A percentile compares a stretch with the other conserved stretches of the same genome.
Evolutionary conservation across 2,113 vertebrate species (phyloP).

Genomic region (Jaculus jaculus): DNA sequence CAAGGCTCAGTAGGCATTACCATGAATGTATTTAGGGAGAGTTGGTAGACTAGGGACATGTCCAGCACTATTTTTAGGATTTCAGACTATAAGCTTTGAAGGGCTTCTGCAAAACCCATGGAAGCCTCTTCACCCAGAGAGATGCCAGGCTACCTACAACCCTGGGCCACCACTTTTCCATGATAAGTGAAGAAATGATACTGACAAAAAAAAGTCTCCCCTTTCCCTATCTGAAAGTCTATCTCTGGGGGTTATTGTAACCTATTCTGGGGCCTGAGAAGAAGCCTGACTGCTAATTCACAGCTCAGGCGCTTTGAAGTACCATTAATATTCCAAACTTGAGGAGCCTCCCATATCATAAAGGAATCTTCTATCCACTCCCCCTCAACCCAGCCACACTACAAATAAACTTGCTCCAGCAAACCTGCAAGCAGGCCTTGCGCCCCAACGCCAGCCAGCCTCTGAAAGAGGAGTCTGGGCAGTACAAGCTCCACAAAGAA

Average conservation of each 20-base stretch:
- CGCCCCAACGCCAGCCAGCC: slow-evolving; percentile 79
- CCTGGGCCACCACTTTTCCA: slow-evolving; percentile 35
- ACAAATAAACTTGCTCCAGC: slow-evolving; percentile 88
- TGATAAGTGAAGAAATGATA: neutral
- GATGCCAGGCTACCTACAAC: slow-evolving; percentile 51
- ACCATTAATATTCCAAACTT: slow-evolving; percentile 83
- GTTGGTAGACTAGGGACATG: neutral
- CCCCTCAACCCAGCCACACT: slow-evolving; percentile 69
- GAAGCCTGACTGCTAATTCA: slow-evolving; percentile 75
- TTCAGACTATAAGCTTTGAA: neutral
- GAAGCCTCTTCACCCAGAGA: slow-evolving; percentile 31
- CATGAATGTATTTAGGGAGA: neutral
- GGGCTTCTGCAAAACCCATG: neutral
- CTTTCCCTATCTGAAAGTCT: slow-evolving; percentile 69
- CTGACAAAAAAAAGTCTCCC: slow-evolving; percentile 66
- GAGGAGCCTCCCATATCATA: slow-evolving; percentile 79
- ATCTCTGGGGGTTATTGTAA: slow-evolving; percentile 63
- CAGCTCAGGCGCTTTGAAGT: slow-evolving; percentile 85
- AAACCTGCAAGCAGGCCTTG: slow-evolving; percentile 76
- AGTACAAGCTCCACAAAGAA: slow-evolving; percentile 84
- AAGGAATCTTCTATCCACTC: slow-evolving; percentile 82
- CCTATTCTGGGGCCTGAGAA: slow-evolving; percentile 65
- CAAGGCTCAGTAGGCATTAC: neutral
- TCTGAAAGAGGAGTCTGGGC: slow-evolving; percentile 82
- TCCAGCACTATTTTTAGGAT: neutral